phyloP scores from a whole-genome alignment of 2,113 vertebrate species.

The Paramisgurnus dabryanus region DNA sequence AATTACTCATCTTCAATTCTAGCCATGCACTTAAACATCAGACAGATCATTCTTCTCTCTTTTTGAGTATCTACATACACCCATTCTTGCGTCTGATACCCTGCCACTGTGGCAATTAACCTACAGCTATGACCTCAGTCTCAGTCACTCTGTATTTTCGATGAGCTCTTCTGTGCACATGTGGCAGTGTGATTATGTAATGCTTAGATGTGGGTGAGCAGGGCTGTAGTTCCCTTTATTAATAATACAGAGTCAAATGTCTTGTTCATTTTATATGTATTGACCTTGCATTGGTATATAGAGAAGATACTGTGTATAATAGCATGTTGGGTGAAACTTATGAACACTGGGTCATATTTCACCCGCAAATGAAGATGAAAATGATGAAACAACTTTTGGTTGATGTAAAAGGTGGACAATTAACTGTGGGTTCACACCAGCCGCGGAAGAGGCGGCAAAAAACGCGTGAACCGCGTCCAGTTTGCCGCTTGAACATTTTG shows the following conservation, averaged over 20 bases:
- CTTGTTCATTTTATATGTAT: neutral
- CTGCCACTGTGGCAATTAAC: conserved; percentile 74
- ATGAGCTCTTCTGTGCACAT: conserved; percentile 2
- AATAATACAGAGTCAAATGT: conserved; percentile 3
- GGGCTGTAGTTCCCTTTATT: neutral
- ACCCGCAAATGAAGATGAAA: no score
- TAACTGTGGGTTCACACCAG: no score
- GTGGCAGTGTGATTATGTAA: conserved; percentile 2
- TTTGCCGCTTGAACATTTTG: no score
- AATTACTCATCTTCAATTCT: conserved; percentile 65
- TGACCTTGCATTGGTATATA: neutral
- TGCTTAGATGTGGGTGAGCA: neutral
- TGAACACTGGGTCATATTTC: no score
- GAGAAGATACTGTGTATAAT: no score
- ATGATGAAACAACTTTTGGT: no score
- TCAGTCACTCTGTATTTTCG: conserved; percentile 46
- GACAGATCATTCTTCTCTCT: conserved; percentile 60
- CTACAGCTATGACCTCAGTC: conserved; percentile 67
- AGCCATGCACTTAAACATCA: conserved; percentile 58
- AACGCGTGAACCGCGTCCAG: no score
- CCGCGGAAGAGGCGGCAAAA: no score
- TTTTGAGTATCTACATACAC: conserved; percentile 65
- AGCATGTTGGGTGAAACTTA: neutral
- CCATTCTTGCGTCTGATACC: conserved; percentile 68
- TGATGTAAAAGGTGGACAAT: no score